Evolutionary conservation across 2,797 vertebrate species (phyloP).

Genomic region (Cottoperca gobio): DNA sequence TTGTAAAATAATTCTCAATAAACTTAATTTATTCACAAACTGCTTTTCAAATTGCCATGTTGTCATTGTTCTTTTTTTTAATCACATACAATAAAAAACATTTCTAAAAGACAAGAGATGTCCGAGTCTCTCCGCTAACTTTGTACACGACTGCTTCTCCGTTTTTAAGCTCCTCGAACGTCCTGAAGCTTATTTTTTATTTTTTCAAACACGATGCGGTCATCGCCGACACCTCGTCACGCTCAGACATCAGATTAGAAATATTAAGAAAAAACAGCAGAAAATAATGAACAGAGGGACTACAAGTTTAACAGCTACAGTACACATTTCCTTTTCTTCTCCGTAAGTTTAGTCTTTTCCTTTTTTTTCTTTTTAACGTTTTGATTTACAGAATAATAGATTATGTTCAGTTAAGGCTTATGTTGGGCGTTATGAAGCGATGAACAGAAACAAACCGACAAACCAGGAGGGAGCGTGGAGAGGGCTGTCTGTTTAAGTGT

Average conservation of each 20-base stretch:
- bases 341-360: slow-evolving; percentile 43
- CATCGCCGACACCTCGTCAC: slow-evolving; percentile 65
- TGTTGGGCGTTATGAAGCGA: slow-evolving; percentile 74
- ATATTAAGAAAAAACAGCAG: slow-evolving; percentile 75
- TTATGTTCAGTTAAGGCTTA: slow-evolving; percentile 85
- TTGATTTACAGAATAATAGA: slow-evolving; percentile 82
- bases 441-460: slow-evolving; percentile 46
- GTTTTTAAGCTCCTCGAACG: slow-evolving; percentile 55
- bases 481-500: not conserved
- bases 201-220: slow-evolving; percentile 70
- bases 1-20: slow-evolving; percentile 89
- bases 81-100: slow-evolving; percentile 87
- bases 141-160: slow-evolving; percentile 73
- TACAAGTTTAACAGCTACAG: slow-evolving; percentile 79
- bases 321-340: slow-evolving; percentile 72
- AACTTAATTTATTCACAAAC: slow-evolving; percentile 91
- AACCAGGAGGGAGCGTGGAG: not conserved
- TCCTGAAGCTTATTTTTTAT: slow-evolving; percentile 46
- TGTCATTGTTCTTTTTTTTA: slow-evolving; percentile 67
- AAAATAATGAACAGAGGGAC: slow-evolving; percentile 78
- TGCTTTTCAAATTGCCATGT: slow-evolving; percentile 81
- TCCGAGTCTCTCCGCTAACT: slow-evolving; percentile 75
- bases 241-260: slow-evolving; percentile 80
- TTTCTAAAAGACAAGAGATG: slow-evolving; percentile 83
- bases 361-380: slow-evolving; percentile 55